Evolutionary conservation across 1,140 invertebrate species (phyloP), one percentile per base, ranked within the genome.

Genomic region (Samia ricini): DNA sequence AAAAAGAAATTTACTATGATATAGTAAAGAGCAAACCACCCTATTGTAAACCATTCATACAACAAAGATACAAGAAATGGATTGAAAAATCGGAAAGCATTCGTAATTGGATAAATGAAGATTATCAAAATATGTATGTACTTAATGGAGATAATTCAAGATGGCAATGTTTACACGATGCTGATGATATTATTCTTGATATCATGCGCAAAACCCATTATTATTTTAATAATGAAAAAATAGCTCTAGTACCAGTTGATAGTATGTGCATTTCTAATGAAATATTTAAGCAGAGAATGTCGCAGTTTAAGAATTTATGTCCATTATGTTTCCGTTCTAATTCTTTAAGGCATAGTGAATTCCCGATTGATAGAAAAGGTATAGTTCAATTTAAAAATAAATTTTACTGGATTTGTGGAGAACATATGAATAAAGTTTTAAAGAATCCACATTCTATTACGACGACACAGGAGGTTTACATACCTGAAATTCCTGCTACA

Each of bases 331-430:
- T 92, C 19, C 71, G 71, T 54, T 78, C 88, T 3, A 88, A 91
- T 60, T 64, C 64, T 21, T 70, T 92, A 33, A 81, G 62, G 7
- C 80, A 80, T 33, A 91, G 85, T 19, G 83, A 79, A 3, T 75
- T 72, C 21, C 90, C 88, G 4, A 79, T 89, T 0, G 86, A 92
- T 77, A 88, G 90, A 69, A 87, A 77, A 21, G 92, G 93, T 4
- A 61, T 93, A 33, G 76, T 93, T 2, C 91, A 92, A 62, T 93
- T 86, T 63, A 76, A 81, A 49, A 72, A 85, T 12, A 63, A 79
- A 50, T 92, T 91, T 70, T 93, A 93, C 61, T 94, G 92, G 92
- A 73, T 93, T 50, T 94, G 93, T 69, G 15, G 69, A 1, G 70
- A 83, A 19, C 93, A 94, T 59, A 75, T 88, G 2, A 63, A 85